Evolutionary conservation across 2,888 invertebrate genomes (phyloP).

Genomic region (Eristalinus sepulchralis): DNA sequence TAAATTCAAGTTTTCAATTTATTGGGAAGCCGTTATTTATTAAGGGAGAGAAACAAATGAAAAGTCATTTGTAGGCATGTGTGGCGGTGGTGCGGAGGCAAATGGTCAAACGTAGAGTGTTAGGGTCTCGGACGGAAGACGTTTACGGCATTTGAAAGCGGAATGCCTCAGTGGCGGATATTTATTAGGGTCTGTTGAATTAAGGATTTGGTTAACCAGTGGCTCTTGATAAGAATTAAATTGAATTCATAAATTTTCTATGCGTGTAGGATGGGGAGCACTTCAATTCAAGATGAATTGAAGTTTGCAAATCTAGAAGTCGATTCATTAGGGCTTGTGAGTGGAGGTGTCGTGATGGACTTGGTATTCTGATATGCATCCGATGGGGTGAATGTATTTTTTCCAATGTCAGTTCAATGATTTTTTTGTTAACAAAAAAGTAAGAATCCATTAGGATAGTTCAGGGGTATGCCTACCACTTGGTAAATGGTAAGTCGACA

Average conservation of each 20-base stretch:
- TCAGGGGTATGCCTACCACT: too few relatives aligned
- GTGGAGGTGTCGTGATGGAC: background rate
- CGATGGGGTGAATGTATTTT: too few relatives aligned
- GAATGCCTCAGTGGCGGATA: conserved; percentile 29
- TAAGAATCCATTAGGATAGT: too few relatives aligned
- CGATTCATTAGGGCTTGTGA: background rate
- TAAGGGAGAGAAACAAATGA: conserved; percentile 33
- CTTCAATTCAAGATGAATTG: background rate
- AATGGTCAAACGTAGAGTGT: conserved; percentile 11
- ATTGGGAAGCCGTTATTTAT: conserved; percentile 52
- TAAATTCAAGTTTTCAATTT: conserved; percentile 67
- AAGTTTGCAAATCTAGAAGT: background rate
- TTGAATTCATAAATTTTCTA: conserved; percentile 63
- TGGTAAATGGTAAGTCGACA: too few relatives aligned
- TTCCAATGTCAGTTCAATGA: too few relatives aligned
- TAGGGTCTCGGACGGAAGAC: background rate
- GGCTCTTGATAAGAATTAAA: conserved; percentile 12
- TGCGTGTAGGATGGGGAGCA: background rate
- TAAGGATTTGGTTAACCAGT: conserved; percentile 56
- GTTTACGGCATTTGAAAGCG: conserved; percentile 45
- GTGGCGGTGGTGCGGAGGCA: background rate
- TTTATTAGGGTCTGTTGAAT: conserved; percentile 55
- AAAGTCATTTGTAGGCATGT: conserved; percentile 49
- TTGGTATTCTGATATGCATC: too few relatives aligned
- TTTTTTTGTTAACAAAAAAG: too few relatives aligned